Evolutionary conservation across 2,113 vertebrate genomes (phyloP).

Genomic region (Hydrochoerus hydrochaeris): DNA sequence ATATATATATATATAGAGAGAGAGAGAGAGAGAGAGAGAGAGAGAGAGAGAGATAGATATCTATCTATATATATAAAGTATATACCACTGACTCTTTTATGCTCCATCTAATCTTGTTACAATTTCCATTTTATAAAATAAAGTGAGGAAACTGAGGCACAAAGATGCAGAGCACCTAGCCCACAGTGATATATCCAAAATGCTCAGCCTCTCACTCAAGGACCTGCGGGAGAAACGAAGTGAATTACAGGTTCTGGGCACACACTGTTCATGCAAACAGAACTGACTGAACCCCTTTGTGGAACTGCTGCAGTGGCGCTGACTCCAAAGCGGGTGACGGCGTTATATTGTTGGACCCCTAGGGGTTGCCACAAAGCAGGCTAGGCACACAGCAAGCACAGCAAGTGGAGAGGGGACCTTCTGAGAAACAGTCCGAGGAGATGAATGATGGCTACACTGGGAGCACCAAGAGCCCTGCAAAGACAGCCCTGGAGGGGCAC

Average conservation of each 20-base stretch:
- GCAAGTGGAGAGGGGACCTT: background rate
- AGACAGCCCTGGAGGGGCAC: background rate
- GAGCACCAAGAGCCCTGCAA: background rate
- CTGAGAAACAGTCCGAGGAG: background rate
- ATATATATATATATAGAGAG: too few species aligned
- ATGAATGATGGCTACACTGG: background rate
- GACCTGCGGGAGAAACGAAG: background rate
- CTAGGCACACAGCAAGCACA: background rate
- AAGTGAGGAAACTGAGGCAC: background rate
- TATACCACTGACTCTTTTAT: background rate
- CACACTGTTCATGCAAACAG: too few species aligned
- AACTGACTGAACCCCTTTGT: too few species aligned
- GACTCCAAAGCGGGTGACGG: background rate
- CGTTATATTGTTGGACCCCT: background rate
- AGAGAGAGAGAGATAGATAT: too few species aligned
- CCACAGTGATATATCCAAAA: background rate
- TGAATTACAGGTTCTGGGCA: background rate
- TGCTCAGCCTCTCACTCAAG: accelerated
- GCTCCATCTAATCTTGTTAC: background rate
- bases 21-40: too few species aligned
- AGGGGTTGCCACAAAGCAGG: background rate
- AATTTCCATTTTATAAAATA: background rate
- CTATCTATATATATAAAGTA: background rate
- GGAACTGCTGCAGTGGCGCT: accelerated
- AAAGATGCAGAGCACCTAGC: background rate